phyloP scores from a whole-genome alignment of 2,113 vertebrate genomes.

The Chelonoidis abingdonii region DNA sequence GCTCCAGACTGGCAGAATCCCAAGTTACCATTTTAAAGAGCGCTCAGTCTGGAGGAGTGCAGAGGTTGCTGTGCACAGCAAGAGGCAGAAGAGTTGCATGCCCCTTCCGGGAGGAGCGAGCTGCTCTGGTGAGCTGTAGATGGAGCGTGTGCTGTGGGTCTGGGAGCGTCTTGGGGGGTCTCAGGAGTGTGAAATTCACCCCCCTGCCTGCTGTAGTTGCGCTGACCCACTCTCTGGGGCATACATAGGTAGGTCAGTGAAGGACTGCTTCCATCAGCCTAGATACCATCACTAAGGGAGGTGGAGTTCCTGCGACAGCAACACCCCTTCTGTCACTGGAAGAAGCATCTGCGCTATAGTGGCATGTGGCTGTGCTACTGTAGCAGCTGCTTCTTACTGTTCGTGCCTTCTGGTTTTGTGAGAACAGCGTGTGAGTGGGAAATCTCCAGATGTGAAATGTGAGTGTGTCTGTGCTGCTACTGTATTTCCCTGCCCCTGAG shows the following conservation, averaged over 20 bases:
- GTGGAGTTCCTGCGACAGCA: background rate
- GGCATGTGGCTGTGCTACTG: too few relatives aligned
- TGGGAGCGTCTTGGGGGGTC: background rate
- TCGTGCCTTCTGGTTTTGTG: background rate
- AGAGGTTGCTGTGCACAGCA: background rate
- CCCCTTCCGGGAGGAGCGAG: background rate
- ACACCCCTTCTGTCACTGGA: background rate
- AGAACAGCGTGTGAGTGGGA: background rate
- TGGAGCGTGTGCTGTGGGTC: background rate
- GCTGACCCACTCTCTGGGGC: background rate
- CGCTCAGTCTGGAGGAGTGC: background rate
- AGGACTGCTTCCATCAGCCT: background rate
- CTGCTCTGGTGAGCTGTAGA: background rate
- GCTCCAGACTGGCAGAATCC: background rate
- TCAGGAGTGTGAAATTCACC: too few relatives aligned
- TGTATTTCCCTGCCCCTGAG: background rate
- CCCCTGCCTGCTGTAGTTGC: background rate
- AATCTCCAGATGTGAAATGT: background rate
- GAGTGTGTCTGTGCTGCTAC: background rate
- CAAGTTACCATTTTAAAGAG: background rate
- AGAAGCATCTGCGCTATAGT: background rate
- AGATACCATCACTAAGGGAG: background rate
- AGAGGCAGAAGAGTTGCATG: fast-evolving
- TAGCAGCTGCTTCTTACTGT: background rate
- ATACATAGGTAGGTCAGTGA: background rate